Evolutionary conservation across 2,797 vertebrate species (phyloP).

Genomic region (Agapornis canus): DNA sequence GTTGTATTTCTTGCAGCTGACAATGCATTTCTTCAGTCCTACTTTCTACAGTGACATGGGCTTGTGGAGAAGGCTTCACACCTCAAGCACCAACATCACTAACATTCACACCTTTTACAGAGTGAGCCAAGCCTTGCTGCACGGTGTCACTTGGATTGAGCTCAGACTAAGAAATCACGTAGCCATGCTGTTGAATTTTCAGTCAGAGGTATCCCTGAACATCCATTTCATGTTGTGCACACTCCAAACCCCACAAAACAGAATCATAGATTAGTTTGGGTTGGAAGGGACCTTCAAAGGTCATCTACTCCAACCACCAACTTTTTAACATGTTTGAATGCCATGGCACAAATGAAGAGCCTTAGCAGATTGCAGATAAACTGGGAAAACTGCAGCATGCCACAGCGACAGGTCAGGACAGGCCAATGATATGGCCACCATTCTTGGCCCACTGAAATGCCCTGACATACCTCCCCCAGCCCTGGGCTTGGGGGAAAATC

Average conservation of each 20-base stretch:
- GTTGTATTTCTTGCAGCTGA: background rate
- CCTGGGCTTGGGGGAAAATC: background rate
- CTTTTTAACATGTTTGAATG: background rate
- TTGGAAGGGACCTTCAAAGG: background rate
- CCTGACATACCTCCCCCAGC: background rate
- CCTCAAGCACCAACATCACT: background rate
- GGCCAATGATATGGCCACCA: too few species aligned
- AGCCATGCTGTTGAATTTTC: background rate
- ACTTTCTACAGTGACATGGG: background rate
- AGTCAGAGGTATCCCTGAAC: background rate
- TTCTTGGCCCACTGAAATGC: background rate
- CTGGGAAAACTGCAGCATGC: background rate
- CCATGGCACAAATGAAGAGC: background rate
- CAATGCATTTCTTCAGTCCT: background rate
- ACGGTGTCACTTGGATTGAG: background rate
- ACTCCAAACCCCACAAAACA: background rate
- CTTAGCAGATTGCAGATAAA: background rate
- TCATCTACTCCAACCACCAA: background rate
- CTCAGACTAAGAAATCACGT: background rate
- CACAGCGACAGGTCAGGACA: background rate
- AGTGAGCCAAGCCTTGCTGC: background rate
- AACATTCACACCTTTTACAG: background rate
- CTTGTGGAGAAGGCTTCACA: background rate
- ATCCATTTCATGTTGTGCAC: background rate
- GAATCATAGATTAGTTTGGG: background rate